A percentile compares a stretch with the other conserved stretches of the same genome.
Evolutionary conservation across 2,888 invertebrate genomes (phyloP).

Genomic region (Spodoptera exigua): DNA sequence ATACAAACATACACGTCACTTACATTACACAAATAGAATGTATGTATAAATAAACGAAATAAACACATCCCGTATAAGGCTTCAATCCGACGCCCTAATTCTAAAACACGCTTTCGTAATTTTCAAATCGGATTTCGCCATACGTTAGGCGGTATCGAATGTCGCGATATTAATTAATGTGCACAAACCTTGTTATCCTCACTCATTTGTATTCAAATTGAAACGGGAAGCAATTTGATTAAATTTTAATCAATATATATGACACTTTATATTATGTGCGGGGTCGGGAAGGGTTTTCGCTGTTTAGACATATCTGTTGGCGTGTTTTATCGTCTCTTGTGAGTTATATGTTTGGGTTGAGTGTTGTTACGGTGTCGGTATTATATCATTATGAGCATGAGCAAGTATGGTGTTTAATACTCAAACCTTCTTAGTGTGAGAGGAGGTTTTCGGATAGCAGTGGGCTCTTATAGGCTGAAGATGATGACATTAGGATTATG

Average conservation of each 20-base stretch:
- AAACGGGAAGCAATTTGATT: constrained; percentile 72
- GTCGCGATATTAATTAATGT: constrained; percentile 73
- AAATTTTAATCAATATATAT: constrained; percentile 66
- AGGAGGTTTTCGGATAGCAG: too few species aligned
- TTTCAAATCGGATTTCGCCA: constrained; percentile 44
- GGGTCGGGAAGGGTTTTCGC: constrained; percentile 24
- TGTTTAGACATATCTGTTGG: constrained; percentile 5
- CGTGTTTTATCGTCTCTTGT: too few species aligned
- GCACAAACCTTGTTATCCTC: constrained; percentile 60
- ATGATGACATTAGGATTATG: too few species aligned
- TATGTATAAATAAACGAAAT: too few species aligned
- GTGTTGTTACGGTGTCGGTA: too few species aligned
- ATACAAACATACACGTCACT: too few species aligned
- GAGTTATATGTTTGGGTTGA: too few species aligned
- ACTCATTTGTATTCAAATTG: constrained; percentile 83
- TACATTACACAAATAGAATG: too few species aligned
- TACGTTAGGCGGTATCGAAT: constrained; percentile 54
- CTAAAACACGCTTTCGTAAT: constrained; percentile 42
- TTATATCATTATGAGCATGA: too few species aligned
- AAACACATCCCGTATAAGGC: constrained; percentile 3
- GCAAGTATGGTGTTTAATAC: too few species aligned
- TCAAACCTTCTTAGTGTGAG: too few species aligned
- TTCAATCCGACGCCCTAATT: constrained; percentile 26
- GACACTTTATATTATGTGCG: constrained; percentile 18
- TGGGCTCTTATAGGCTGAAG: too few species aligned